phyloP scores from a whole-genome alignment of 1,140 invertebrate species.

The Drosophila pseudoananassae region DNA sequence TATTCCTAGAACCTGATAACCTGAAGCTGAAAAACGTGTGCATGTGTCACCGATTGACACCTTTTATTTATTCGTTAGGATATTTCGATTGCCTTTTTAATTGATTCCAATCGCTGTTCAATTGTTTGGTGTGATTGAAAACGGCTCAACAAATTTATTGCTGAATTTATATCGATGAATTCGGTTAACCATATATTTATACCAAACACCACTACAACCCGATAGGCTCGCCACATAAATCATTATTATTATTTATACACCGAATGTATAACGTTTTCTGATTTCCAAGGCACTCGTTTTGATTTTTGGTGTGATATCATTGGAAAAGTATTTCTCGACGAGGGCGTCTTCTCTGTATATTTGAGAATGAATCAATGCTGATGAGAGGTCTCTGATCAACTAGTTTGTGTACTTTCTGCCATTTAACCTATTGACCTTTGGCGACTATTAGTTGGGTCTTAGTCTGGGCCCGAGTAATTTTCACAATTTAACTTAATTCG shows the following conservation, averaged over 20 bases:
- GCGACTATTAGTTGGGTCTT: conserved; percentile 45
- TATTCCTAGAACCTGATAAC: conserved; percentile 1
- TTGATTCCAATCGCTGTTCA: conserved; percentile 78
- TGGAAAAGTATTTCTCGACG: conserved; percentile 38
- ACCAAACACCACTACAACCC: conserved; percentile 12
- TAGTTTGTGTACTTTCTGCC: conserved; percentile 60
- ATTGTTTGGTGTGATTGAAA: conserved; percentile 82
- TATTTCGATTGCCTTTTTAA: conserved; percentile 77
- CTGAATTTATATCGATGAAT: conserved; percentile 68
- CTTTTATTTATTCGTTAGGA: conserved; percentile 68
- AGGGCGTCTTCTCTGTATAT: neutral
- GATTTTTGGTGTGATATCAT: conserved; percentile 65
- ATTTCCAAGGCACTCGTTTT: conserved; percentile 25
- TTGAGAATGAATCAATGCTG: conserved; percentile 68
- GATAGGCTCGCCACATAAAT: conserved; percentile 46
- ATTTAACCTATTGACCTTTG: conserved; percentile 50
- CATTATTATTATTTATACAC: conserved; percentile 33
- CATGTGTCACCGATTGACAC: conserved; percentile 16
- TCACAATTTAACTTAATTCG: conserved; percentile 74
- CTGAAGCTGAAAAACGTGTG: neutral
- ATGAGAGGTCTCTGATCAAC: conserved; percentile 43
- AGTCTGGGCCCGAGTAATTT: conserved; percentile 27
- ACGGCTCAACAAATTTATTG: conserved; percentile 76
- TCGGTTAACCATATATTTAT: conserved; percentile 34
- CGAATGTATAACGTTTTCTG: conserved; percentile 5